Percentiles rank a stretch among this genome's conserved stretches.
Conservation (phyloP, 1,140 invertebrate species). For the Formica exsecta region DNA sequence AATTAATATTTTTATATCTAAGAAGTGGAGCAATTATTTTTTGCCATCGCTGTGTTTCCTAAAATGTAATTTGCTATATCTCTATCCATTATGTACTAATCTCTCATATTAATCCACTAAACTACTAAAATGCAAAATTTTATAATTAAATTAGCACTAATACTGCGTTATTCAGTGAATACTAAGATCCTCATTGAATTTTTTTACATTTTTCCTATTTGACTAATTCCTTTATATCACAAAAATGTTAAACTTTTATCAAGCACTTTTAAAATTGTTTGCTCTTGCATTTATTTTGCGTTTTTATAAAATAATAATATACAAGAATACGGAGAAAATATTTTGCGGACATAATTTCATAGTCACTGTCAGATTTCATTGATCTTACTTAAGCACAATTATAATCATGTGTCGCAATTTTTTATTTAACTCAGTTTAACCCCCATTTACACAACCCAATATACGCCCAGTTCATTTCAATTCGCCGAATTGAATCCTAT, state of each 20-base stretch:
- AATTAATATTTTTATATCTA: constrained; percentile 26
- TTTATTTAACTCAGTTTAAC: constrained; percentile 14
- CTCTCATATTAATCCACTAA: neutral
- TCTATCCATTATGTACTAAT: neutral
- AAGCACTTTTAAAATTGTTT: neutral
- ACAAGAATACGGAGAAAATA: neutral
- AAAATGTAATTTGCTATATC: neutral
- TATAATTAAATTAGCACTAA: neutral
- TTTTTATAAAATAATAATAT: constrained; percentile 4
- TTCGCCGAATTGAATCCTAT: constrained; percentile 26
- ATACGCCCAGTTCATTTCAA: neutral
- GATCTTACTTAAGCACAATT: neutral
- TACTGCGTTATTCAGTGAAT: neutral
- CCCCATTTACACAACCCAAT: neutral
- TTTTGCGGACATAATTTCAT: neutral
- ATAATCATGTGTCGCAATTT: constrained; percentile 4
- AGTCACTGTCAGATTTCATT: neutral
- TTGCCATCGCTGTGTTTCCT: neutral
- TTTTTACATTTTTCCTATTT: neutral
- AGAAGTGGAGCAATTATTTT: neutral
- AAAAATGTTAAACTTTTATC: too few relatives aligned
- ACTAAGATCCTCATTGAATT: neutral
- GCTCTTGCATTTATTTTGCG: neutral
- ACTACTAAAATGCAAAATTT: neutral
- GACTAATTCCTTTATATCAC: too few relatives aligned